Base-by-base conservation (phyloP, 2,797 vertebrate species). In the Harpagifer antarcticus region DNA sequence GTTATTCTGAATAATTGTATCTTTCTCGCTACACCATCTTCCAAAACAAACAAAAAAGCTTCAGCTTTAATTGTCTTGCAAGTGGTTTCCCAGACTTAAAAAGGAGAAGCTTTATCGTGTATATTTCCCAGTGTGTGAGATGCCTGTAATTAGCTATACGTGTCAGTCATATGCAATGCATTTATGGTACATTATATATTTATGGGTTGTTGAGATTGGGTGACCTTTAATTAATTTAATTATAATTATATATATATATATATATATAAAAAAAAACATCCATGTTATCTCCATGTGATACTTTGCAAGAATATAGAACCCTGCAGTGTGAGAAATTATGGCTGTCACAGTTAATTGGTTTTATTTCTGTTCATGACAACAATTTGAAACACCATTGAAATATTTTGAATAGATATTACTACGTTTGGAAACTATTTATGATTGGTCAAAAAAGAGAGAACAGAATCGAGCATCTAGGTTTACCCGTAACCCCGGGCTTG, bases 401-500 rank as follows among this genome's bases (percentile, higher is more conserved):
- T 1, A 47, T 20, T 58, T 33, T 33, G 15, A 42, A 56, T 16
- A 74, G 64, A 54, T 55, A 77, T 70, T 78, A 64, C 3, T 27
- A 71, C 31, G 23, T 77, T 73, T 71, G 61, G 62, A 81, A 86
- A 68, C 61, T 68, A 77, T 76, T 86, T 73, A 78, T 52, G 49
- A 67, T 60, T 63, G 45, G 12, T 77, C 53, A 67, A 27, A 45
- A 67, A 50, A 19, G 72, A 73, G n/a, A 72, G 64, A 57, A 49
- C 14, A 64, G 14, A 49, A 63, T n/a, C 74, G 81, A 56, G 64
- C 55, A 78, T 85, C 74, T 76, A 58, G 75, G 59, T 87, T 82
- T 78, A 86, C 86, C 54, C 19, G 52, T 86, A 79, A 86, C 87
- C 83, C 67, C 65, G 62, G 81, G 84, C 89, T 67, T 76, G 76